Conservation (phyloP, 2,888 invertebrate genomes). For the Notocelia uddmanniana region DNA sequence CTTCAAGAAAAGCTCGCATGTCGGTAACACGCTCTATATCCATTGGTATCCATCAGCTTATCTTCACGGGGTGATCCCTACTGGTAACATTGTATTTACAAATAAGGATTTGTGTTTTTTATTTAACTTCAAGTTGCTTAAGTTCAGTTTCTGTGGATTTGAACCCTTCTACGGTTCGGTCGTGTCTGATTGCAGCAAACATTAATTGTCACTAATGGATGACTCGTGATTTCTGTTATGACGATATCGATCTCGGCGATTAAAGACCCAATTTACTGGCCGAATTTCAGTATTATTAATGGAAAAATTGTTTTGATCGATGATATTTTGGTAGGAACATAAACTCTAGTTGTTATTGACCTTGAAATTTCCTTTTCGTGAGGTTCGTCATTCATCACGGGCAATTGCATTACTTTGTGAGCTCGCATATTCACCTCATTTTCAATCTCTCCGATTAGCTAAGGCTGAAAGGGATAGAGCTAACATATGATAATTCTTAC, state of each 20-base stretch:
- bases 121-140: not conserved
- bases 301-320: not conserved
- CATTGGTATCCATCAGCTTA: no score
- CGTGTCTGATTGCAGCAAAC: constrained; percentile 72
- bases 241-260: constrained; percentile 29
- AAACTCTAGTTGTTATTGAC: not conserved
- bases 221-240: constrained; percentile 48
- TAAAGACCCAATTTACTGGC: not conserved
- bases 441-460: no score
- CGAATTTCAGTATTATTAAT: not conserved
- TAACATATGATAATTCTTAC: no score
- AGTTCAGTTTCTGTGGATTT: constrained; percentile 14
- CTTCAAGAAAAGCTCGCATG: no score
- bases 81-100: no score
- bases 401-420: no score
- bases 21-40: no score
- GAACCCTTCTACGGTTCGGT: constrained; percentile 43
- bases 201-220: constrained; percentile 73
- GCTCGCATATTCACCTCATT: no score
- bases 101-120: not conserved
- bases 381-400: no score
- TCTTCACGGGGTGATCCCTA: no score
- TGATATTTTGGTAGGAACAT: not conserved
- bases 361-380: not conserved
- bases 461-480: no score